phyloP scores from a whole-genome alignment of 2,888 invertebrate species.

The Lamproptera curius region DNA sequence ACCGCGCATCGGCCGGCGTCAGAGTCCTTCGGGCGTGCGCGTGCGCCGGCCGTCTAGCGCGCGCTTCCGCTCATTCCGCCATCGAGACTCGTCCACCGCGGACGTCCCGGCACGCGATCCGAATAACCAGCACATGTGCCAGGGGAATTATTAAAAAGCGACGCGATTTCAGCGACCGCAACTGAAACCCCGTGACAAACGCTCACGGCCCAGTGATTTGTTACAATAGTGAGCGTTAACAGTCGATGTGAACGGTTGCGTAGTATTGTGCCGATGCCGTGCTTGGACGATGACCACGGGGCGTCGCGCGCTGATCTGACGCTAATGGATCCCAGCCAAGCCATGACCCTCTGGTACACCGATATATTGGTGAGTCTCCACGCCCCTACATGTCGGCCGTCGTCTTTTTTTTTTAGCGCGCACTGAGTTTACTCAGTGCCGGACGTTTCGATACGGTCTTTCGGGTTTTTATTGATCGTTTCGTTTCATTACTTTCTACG shows the following conservation, averaged over 20 bases:
- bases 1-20: constrained; percentile 56
- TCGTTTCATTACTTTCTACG: not conserved
- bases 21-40: constrained; percentile 52
- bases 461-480: constrained; percentile 3
- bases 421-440: not conserved
- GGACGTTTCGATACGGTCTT: not conserved
- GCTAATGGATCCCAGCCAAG: constrained; percentile 66
- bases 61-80: constrained; percentile 14
- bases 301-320: constrained; percentile 52
- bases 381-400: constrained; percentile 5
- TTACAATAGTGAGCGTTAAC: constrained; percentile 26
- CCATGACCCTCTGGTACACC: constrained; percentile 75
- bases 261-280: constrained; percentile 41
- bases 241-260: constrained; percentile 40
- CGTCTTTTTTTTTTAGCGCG: constrained; percentile 7
- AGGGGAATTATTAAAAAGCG: constrained; percentile 1
- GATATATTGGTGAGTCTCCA: constrained; percentile 65
- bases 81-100: constrained; percentile 10
- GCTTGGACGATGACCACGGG: constrained; percentile 63
- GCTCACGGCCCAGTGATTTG: constrained; percentile 32
- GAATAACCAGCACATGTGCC: constrained; percentile 1
- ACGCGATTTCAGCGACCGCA: not conserved
- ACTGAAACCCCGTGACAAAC: constrained; percentile 24
- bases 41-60: constrained; percentile 49
- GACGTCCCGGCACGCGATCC: constrained; percentile 9